These are phyloP conservation scores for Drosophila nikananu DNA, from an alignment of 1,140 invertebrate species.

Conservation along the genomic window DNA sequence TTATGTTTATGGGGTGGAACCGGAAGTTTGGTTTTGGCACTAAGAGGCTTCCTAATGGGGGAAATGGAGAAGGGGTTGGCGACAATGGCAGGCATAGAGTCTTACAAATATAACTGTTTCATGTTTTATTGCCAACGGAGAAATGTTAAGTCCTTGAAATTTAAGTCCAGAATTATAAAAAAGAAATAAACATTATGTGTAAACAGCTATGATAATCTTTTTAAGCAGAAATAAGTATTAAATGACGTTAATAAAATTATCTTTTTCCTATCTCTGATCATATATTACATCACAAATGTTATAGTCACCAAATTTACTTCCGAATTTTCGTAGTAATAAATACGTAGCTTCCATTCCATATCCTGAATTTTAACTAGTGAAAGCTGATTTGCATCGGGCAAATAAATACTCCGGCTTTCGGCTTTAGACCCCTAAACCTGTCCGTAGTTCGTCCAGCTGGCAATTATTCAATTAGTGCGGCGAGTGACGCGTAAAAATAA, in stretches of 20 bases:
- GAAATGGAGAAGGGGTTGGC: conserved; percentile 6
- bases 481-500: conserved; percentile 70
- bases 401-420: too few species aligned
- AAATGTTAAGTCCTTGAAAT: too few species aligned
- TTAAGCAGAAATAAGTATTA: background rate
- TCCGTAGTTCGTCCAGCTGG: background rate
- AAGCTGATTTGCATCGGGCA: background rate
- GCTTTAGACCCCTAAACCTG: background rate
- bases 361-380: background rate
- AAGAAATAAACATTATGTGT: background rate
- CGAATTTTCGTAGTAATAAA: background rate
- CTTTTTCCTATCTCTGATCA: background rate
- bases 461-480: conserved; percentile 69
- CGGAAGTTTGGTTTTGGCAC: conserved; percentile 41
- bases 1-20: conserved; percentile 63
- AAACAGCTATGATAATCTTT: too few species aligned
- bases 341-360: background rate
- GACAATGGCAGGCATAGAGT: conserved; percentile 15
- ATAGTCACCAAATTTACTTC: background rate
- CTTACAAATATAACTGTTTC: conserved; percentile 6
- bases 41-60: conserved; percentile 21
- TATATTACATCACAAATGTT: too few species aligned
- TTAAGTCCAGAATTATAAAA: background rate
- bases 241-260: background rate
- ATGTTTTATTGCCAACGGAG: background rate